Base-by-base conservation (phyloP, 2,888 invertebrate species). In the Brachyptera risi region DNA sequence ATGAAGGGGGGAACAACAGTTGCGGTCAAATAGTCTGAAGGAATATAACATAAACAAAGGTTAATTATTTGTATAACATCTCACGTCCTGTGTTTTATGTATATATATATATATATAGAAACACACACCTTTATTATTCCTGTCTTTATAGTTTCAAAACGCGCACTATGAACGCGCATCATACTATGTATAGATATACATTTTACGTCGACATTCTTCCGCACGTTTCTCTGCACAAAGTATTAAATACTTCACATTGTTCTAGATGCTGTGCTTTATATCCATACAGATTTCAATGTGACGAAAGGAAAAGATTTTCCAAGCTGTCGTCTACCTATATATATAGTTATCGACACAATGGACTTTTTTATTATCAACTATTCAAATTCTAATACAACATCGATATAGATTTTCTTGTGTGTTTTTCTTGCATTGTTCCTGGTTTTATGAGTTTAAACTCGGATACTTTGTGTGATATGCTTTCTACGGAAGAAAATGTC, bases 381-480 rank as follows among this genome's bases (percentile, higher is more conserved):
- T 19, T 47, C 44, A 21, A 26, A 54, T 56, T 56, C 51, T 40
- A 38, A n/a, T n/a, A n/a, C n/a, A n/a, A 31, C 31, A 7, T 11
- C 7, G 31, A 11, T 31, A 31, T 35, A 40, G 21, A 37, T 13
- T n/a, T 11, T 19, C 21, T 38, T 11, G 47, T 56, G 44, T 59
- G 56, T 62, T 56, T 57, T 42, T 62, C 44, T 44, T 42, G 47
- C 37, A 23, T 54, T 57, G 63, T 56, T 63, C 65, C 63, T 57
- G 42, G 63, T 63, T 63, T 63, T 65, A 65, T 65, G 65, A 58
- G 60, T 65, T 62, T 60, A 63, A n/a, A n/a, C n/a, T n/a, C n/a
- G n/a, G n/a, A 63, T 64, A 58, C 60, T 64, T 64, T 64, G 63
- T 64, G 60, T 62, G n/a, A n/a, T 64, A 62, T 64, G n/a, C n/a